These are phyloP conservation scores for Sphecodes monilicornis DNA, from an alignment of 2,888 invertebrate species.

Conservation along the genomic window DNA sequence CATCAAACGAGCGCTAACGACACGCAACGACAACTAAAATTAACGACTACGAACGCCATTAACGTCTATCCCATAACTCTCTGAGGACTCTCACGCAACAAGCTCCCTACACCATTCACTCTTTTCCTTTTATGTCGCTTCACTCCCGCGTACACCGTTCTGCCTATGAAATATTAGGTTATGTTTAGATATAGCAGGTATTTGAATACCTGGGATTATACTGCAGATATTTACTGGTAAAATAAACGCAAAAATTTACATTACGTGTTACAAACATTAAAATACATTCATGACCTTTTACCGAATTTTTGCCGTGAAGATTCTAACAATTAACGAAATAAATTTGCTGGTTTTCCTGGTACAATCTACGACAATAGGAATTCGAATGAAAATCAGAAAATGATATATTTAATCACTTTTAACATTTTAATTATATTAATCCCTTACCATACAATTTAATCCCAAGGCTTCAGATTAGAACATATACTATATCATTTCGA, in stretches of 20 bases:
- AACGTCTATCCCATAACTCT: conserved; percentile 8
- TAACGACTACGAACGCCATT: background rate
- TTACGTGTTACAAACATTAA: background rate
- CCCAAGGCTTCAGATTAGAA: too few relatives aligned
- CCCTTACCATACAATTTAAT: too few relatives aligned
- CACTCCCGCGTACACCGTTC: background rate
- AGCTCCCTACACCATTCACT: background rate
- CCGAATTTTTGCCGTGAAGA: too few relatives aligned
- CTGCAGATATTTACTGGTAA: background rate
- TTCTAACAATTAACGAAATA: too few relatives aligned
- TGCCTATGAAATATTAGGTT: background rate
- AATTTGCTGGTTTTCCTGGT: background rate
- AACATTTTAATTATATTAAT: too few relatives aligned
- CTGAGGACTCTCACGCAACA: background rate
- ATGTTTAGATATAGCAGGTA: background rate
- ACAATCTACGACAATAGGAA: background rate
- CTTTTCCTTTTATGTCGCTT: background rate
- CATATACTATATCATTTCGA: too few relatives aligned
- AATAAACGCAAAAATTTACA: background rate
- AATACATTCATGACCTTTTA: too few relatives aligned
- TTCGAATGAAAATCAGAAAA: too few relatives aligned
- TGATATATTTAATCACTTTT: too few relatives aligned
- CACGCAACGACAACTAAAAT: conserved; percentile 10
- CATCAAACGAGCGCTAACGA: background rate
- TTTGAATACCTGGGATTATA: background rate